Evolutionary conservation across 53 echinoderm and acorn worm species (phyloP).

Genomic region (Pentamera pediparva): DNA sequence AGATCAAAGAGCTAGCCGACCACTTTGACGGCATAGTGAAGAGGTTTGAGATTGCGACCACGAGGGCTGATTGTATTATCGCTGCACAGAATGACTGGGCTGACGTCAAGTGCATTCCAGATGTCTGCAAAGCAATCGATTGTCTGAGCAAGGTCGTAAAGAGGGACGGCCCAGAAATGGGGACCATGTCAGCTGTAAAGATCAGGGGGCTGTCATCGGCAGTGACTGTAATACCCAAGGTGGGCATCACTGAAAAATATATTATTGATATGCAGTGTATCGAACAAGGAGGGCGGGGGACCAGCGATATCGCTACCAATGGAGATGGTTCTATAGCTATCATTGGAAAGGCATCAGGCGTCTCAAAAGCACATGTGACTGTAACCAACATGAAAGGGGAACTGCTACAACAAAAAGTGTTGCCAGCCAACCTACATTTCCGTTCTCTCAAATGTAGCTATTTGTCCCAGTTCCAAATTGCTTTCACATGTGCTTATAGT

Average conservation of each 20-base stretch:
- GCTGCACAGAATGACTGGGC: neutral
- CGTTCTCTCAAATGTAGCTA: neutral
- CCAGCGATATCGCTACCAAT: neutral
- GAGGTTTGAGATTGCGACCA: neutral
- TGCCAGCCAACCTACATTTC: neutral
- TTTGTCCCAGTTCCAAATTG: neutral
- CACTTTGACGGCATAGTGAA: neutral
- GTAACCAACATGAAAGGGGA: neutral
- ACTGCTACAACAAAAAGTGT: neutral
- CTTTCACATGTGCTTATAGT: neutral
- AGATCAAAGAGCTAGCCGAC: neutral
- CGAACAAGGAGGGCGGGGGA: neutral
- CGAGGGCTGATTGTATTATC: neutral
- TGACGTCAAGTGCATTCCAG: constrained; percentile 15
- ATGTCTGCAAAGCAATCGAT: neutral
- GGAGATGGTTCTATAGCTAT: neutral
- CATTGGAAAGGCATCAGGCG: neutral
- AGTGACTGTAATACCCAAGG: neutral
- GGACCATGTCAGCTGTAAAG: neutral
- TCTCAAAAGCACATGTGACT: neutral
- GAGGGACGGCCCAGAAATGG: neutral
- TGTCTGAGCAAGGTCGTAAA: neutral
- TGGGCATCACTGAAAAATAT: neutral
- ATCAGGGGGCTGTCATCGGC: neutral
- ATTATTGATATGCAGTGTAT: neutral